Conservation (phyloP, 2,113 vertebrate species). For the Numenius arquata region DNA sequence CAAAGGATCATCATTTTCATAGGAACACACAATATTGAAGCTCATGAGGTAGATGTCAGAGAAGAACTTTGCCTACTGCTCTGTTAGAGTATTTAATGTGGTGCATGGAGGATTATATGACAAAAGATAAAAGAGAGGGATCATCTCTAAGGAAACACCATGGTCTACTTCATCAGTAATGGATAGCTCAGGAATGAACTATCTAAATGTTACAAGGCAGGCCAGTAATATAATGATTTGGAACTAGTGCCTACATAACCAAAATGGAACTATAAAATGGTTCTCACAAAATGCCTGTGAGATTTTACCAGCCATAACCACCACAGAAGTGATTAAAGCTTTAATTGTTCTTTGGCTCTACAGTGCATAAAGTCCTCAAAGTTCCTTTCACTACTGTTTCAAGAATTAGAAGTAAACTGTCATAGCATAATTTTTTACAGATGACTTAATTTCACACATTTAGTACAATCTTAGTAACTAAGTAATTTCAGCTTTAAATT, state of each 20-base stretch:
- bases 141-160: conserved; percentile 57
- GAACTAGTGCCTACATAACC: conserved; percentile 14
- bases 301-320: conserved; percentile 14
- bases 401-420: neutral
- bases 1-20: neutral
- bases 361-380: neutral
- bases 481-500: neutral
- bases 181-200: conserved; percentile 18
- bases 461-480: neutral
- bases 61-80: neutral
- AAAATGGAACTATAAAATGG: conserved; percentile 19
- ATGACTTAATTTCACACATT: neutral
- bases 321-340: neutral
- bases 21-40: neutral
- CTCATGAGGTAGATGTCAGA: neutral
- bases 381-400: neutral
- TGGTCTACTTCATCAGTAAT: conserved; percentile 4
- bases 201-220: conserved; percentile 35
- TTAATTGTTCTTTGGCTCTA: neutral
- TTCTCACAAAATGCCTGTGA: neutral
- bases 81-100: neutral
- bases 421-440: neutral
- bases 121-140: conserved; percentile 27
- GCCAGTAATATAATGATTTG: conserved; percentile 1
- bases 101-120: conserved; percentile 12